Evolutionary conservation across 2,888 invertebrate species (phyloP).

Genomic region (Drosophila anomalata): DNA sequence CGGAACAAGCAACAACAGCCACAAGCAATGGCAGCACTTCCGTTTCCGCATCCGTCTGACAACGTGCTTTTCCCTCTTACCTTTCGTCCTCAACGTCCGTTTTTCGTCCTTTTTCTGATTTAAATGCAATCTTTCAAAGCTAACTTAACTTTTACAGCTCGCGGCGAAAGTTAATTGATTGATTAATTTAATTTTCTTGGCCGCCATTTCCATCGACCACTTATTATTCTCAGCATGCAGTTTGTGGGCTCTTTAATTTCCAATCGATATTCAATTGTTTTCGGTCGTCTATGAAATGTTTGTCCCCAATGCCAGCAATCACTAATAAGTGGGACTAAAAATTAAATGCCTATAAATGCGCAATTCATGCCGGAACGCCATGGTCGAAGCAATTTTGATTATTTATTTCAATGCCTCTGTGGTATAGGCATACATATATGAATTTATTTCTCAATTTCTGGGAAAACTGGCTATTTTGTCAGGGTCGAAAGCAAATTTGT

Average conservation of each 20-base stretch:
- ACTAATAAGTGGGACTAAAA: background rate
- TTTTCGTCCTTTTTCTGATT: slow-evolving; percentile 11
- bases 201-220: background rate
- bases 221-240: slow-evolving; percentile 4
- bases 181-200: background rate
- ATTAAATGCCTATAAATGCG: slow-evolving; percentile 22
- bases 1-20: slow-evolving; percentile 31
- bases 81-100: background rate
- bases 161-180: background rate
- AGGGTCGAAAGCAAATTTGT: background rate
- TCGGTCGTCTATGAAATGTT: background rate
- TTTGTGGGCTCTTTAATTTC: slow-evolving; percentile 19
- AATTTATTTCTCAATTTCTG: slow-evolving; percentile 32
- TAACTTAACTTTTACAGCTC: background rate
- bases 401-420: slow-evolving; percentile 5
- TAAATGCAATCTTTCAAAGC: background rate
- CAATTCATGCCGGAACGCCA: slow-evolving; percentile 2
- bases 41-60: slow-evolving; percentile 46
- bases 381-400: slow-evolving; percentile 9
- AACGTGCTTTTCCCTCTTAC: background rate
- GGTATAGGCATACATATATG: background rate
- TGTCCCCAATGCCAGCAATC: slow-evolving; percentile 4
- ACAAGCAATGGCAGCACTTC: slow-evolving; percentile 48
- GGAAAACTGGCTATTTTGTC: slow-evolving; percentile 4
- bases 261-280: slow-evolving; percentile 32